These are phyloP conservation scores for Sarcophaga rosellei DNA, from an alignment of 2,888 invertebrate species.

Conservation along the genomic window DNA sequence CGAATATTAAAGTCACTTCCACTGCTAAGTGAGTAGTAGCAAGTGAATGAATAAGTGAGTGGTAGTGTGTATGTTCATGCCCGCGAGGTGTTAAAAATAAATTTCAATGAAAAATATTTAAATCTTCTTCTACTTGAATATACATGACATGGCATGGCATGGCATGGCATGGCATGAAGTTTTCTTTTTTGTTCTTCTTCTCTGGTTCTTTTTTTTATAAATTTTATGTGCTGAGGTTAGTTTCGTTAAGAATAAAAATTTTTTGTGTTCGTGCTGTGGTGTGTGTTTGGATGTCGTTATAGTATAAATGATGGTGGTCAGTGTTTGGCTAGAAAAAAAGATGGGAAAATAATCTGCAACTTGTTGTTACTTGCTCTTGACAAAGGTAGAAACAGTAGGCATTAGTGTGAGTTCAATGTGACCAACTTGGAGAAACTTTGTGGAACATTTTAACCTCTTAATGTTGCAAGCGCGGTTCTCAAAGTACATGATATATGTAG, in stretches of 20 bases:
- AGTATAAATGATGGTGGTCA: conserved; percentile 22
- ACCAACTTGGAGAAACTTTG: not conserved
- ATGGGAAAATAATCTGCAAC: not conserved
- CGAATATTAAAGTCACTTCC: conserved; percentile 39
- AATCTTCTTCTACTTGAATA: not conserved
- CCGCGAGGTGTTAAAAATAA: conserved; percentile 43
- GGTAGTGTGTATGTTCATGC: not conserved
- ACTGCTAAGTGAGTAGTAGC: not conserved
- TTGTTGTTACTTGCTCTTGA: conserved; percentile 12
- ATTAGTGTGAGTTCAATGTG: not conserved
- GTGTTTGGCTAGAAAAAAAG: not conserved
- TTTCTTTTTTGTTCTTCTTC: not conserved
- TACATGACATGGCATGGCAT: not conserved
- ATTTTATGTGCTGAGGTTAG: not conserved
- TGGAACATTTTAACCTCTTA: no score
- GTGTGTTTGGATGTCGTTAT: not conserved
- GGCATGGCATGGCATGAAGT: not conserved
- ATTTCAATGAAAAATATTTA: conserved; percentile 12
- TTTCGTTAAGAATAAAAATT: not conserved
- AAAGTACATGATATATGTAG: no score
- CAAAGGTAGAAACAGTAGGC: not conserved
- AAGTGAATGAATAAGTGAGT: not conserved
- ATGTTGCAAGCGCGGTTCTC: no score
- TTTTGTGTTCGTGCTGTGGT: not conserved
- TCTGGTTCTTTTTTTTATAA: not conserved